Evolutionary conservation across 1,140 invertebrate genomes (phyloP), one percentile per base, ranked within the genome.

Genomic region (Drosophila kikkawai): DNA sequence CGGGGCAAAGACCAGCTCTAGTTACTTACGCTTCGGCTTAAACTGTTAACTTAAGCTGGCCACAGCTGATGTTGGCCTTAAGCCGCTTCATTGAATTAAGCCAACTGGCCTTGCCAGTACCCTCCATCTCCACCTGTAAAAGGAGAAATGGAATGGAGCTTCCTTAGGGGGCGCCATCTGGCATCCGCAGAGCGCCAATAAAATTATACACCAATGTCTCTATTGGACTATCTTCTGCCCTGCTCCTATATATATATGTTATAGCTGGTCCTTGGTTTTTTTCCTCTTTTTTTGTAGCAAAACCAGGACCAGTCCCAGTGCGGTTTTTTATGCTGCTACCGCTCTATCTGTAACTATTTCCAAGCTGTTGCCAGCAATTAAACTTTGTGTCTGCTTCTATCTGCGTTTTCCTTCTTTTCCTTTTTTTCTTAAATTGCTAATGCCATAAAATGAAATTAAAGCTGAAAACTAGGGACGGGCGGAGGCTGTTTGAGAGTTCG

Each of bases 121-220:
- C 37, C n/a, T 7, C 15, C 13, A 29, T 1, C 29, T 8, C 45
- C 67, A 88, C 76, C 83, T 88, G 83, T 64, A 75, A 77, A 77
- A n/a, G 63, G 17, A 17, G 15, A n/a, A 15, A 15, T 37, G 55
- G 13, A 15, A 15, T 37, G 55, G 11, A 55, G 42, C 60, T 45
- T 22, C 42, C 36, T 55, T 15, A 9, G 11, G 22, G 5, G 44
- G 47, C 55, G 63, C 83, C 82, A 82, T 79, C 75, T 83, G 83
- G 67, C 65, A 78, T 59, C 80, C 84, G 76, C 84, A 88, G 75
- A 87, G 77, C 69, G 51, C 47, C 84, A 87, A 87, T 87, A 87
- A 87, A 87, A 87, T 84, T 88, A 88, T 87, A 88, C 66, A 75
- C 66, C 83, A 70, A 71, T 86, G 83, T 86, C 83, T 86, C 79